Conservation (phyloP, 2,888 invertebrate genomes). For the Sarcophaga variegata region DNA sequence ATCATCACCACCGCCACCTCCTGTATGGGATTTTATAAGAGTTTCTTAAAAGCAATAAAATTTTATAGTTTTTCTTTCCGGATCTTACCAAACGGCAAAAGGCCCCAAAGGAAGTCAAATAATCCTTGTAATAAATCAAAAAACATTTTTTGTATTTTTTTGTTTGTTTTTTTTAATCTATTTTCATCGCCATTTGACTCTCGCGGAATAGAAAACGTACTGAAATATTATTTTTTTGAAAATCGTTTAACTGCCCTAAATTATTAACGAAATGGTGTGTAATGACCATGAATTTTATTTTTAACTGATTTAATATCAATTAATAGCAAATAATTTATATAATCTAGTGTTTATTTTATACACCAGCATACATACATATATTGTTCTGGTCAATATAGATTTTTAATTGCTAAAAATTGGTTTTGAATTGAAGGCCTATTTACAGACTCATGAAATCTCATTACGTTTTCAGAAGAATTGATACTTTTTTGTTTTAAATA, state of each 20-base stretch:
- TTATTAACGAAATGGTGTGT: not conserved
- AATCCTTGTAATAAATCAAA: conserved; percentile 64
- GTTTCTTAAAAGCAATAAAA: not conserved
- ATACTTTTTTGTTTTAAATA: no score
- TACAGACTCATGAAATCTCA: no score
- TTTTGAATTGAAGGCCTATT: no score
- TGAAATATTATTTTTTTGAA: conserved; percentile 5
- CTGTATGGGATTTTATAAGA: not conserved
- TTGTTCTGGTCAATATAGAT: not conserved
- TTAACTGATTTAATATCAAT: not conserved
- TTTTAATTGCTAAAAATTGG: conserved; percentile 4
- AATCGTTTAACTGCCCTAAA: not conserved
- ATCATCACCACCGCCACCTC: conserved; percentile 37
- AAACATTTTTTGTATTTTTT: conserved; percentile 50
- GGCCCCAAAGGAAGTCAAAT: conserved; percentile 62
- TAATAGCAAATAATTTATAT: not conserved
- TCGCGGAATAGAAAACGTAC: not conserved
- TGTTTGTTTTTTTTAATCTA: not conserved
- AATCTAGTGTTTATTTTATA: not conserved
- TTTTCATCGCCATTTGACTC: not conserved
- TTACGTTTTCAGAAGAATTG: no score
- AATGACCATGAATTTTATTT: conserved; percentile 10
- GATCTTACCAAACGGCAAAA: conserved; percentile 43
- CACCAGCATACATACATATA: not conserved
- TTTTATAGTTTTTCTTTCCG: not conserved